Conservation (phyloP, 2,888 invertebrate species). For the Apodemia duryi region DNA sequence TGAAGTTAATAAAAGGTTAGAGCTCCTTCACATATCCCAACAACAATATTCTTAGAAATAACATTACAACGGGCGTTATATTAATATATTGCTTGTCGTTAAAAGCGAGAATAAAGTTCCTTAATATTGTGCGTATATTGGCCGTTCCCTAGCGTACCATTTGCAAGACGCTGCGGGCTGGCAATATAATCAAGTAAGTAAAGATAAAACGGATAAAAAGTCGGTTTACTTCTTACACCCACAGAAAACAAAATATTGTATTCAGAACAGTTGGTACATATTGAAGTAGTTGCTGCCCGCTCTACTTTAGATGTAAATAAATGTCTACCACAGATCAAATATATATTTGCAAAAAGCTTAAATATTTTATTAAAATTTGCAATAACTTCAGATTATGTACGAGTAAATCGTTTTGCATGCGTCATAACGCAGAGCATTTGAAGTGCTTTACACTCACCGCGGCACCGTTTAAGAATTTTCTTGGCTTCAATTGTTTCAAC, state of each 20-base stretch:
- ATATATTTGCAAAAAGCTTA: too few species aligned
- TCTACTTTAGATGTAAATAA: too few species aligned
- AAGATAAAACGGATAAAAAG: conserved; percentile 3
- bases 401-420: too few species aligned
- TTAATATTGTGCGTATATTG: background rate
- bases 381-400: too few species aligned
- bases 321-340: too few species aligned
- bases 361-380: too few species aligned
- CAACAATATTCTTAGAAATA: background rate
- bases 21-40: background rate
- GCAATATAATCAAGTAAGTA: conserved; percentile 7
- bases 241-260: background rate
- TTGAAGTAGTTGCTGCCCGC: too few species aligned
- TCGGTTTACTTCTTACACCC: background rate
- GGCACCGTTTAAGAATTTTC: too few species aligned
- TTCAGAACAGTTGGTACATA: too few species aligned
- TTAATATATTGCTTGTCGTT: background rate
- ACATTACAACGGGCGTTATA: background rate
- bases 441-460: too few species aligned
- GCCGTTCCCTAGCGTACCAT: background rate
- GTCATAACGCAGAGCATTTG: too few species aligned
- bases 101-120: conserved; percentile 4
- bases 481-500: too few species aligned
- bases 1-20: background rate
- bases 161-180: background rate